A percentile compares a stretch with the other conserved stretches of the same genome.
These are phyloP conservation scores for Alauda arvensis DNA, from an alignment of 2,797 vertebrate genomes.

Conservation along the genomic window DNA sequence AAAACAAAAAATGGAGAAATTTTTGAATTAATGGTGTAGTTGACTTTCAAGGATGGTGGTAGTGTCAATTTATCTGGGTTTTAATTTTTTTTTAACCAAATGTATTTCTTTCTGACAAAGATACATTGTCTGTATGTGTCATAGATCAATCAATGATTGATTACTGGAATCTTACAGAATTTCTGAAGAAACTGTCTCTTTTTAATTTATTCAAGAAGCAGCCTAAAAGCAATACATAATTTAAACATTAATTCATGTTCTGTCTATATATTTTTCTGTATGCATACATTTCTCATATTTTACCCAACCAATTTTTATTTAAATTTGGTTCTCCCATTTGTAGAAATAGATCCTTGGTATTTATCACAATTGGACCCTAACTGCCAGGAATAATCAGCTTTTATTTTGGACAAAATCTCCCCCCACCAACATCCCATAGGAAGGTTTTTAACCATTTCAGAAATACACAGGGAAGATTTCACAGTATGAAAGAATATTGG, in stretches of 20 bases:
- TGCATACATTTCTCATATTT: background rate
- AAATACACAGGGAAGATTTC: background rate
- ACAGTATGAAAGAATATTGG: background rate
- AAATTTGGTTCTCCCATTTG: background rate
- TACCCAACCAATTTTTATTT: background rate
- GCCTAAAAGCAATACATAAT: background rate
- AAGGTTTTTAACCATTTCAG: background rate
- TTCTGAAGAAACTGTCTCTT: background rate
- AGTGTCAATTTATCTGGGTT: background rate
- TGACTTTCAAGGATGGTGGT: background rate
- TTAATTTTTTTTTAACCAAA: background rate
- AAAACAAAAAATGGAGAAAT: background rate
- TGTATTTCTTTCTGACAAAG: rapidly evolving
- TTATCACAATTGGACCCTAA: background rate
- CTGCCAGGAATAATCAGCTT: background rate
- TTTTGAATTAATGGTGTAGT: background rate
- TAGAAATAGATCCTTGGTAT: background rate
- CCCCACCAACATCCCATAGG: background rate
- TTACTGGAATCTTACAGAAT: background rate
- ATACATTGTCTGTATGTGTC: background rate
- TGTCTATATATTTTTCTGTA: background rate
- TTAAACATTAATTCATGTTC: background rate
- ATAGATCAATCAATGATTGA: background rate
- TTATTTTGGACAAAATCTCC: background rate
- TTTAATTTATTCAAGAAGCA: background rate